phyloP scores from a whole-genome alignment of 2,888 invertebrate genomes.

The Achlya flavicornis region DNA sequence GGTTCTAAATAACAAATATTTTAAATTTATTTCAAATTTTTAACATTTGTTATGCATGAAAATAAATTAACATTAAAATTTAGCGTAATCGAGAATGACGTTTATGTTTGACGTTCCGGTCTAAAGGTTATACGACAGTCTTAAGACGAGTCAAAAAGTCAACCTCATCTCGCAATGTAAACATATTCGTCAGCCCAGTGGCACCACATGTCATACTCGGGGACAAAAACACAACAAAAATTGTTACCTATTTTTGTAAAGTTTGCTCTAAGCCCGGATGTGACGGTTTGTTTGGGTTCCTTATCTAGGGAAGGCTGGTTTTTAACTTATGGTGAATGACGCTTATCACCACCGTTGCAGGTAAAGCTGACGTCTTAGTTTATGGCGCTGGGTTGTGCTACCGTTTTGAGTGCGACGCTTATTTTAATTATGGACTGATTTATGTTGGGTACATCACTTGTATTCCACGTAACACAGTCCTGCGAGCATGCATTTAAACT shows the following conservation, averaged over 20 bases:
- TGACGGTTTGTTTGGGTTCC: constrained; percentile 60
- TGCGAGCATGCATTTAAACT: too few species aligned
- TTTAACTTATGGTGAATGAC: constrained; percentile 56
- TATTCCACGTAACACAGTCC: constrained; percentile 19
- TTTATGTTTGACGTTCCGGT: background rate
- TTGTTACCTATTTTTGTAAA: constrained; percentile 48
- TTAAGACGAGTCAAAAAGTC: background rate
- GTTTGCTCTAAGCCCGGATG: constrained; percentile 73
- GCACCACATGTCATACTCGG: constrained; percentile 49
- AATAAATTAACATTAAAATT: background rate
- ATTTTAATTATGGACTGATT: constrained; percentile 37
- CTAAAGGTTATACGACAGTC: background rate
- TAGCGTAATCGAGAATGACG: background rate
- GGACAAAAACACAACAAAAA: constrained; percentile 47
- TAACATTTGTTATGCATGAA: background rate
- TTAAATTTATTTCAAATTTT: too few species aligned
- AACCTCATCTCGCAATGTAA: background rate
- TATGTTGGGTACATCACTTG: constrained; percentile 23
- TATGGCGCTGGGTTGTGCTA: constrained; percentile 60
- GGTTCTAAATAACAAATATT: too few species aligned
- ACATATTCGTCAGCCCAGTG: constrained; percentile 32
- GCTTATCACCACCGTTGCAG: constrained; percentile 61
- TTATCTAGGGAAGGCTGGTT: constrained; percentile 61
- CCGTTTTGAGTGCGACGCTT: constrained; percentile 47
- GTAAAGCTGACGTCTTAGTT: constrained; percentile 62